phyloP scores from a whole-genome alignment of 2,888 invertebrate genomes.

The Acanthococcus lagerstroemiae region DNA sequence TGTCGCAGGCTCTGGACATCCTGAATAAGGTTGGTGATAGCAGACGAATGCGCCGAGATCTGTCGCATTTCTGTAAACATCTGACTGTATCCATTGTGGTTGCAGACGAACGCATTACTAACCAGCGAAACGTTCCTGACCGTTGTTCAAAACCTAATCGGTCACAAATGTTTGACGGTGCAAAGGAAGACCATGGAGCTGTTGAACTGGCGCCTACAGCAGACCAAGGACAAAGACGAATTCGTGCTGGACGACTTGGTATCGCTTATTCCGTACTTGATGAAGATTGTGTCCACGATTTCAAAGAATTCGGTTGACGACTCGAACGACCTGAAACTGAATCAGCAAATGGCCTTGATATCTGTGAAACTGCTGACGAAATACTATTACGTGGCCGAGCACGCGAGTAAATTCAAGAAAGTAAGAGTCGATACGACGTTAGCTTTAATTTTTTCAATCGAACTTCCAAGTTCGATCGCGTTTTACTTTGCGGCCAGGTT shows the following conservation, averaged over 20 bases:
- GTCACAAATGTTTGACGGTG: slow-evolving; percentile 59
- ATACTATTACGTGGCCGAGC: slow-evolving; percentile 21
- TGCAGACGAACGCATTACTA: slow-evolving; percentile 47
- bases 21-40: slow-evolving; percentile 56
- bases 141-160: slow-evolving; percentile 62
- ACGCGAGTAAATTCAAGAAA: slow-evolving; percentile 24
- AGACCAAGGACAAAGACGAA: background rate
- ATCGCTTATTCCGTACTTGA: slow-evolving; percentile 1
- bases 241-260: slow-evolving; percentile 1
- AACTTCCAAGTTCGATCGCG: no score
- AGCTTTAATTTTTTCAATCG: no score
- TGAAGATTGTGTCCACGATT: slow-evolving; percentile 11
- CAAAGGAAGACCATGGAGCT: slow-evolving; percentile 75
- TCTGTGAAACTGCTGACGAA: slow-evolving; percentile 60
- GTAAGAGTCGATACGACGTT: no score
- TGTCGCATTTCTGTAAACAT: no score
- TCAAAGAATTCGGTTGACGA: slow-evolving; percentile 18
- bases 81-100: no score
- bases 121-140: slow-evolving; percentile 69
- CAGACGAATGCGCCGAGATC: no score
- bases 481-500: no score
- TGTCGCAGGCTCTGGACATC: slow-evolving; percentile 67
- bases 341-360: slow-evolving; percentile 69
- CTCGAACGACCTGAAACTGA: slow-evolving; percentile 41
- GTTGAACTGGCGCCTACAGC: slow-evolving; percentile 55